Conservation (phyloP, 1,140 invertebrate genomes). For the Dendroctonus ponderosae region DNA sequence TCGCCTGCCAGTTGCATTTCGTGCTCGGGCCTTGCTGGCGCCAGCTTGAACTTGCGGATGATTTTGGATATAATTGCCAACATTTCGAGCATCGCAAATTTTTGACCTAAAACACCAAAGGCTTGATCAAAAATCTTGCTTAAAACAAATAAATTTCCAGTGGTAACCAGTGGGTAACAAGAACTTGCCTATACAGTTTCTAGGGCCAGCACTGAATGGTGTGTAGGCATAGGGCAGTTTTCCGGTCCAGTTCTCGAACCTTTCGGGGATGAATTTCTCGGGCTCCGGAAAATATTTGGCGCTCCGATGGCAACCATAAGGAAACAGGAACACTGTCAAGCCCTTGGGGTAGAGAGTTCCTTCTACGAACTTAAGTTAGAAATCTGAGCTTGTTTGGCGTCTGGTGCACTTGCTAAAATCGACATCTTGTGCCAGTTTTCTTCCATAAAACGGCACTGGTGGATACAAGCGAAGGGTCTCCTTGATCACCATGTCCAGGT, state of each 20-base stretch:
- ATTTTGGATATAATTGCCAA: constrained; percentile 67
- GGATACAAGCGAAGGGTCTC: constrained; percentile 68
- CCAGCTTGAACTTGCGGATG: constrained; percentile 59
- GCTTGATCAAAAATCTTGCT: not conserved
- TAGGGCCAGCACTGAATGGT: constrained; percentile 69
- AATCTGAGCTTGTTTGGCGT: not conserved
- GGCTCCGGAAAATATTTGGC: constrained; percentile 67
- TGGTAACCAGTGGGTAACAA: not conserved
- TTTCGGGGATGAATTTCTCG: constrained; percentile 72
- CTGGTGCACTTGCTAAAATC: constrained; percentile 19
- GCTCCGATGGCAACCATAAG: constrained; percentile 66
- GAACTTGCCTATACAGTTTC: constrained; percentile 58
- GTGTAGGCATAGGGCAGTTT: constrained; percentile 58
- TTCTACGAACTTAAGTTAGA: constrained; percentile 2
- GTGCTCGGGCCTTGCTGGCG: constrained; percentile 25
- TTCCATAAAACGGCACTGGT: constrained; percentile 68
- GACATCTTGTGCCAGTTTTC: constrained; percentile 58
- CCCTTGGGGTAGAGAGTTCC: constrained; percentile 51
- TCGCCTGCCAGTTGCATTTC: constrained; percentile 26
- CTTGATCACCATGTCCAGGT: constrained; percentile 72
- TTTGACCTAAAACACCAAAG: constrained; percentile 58
- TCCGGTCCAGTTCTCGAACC: constrained; percentile 63
- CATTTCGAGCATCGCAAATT: constrained; percentile 74
- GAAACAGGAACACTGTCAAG: constrained; percentile 53
- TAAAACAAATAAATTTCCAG: not conserved